Base-by-base conservation (phyloP, 1,140 invertebrate genomes). In the Xylocopa sonorina region DNA sequence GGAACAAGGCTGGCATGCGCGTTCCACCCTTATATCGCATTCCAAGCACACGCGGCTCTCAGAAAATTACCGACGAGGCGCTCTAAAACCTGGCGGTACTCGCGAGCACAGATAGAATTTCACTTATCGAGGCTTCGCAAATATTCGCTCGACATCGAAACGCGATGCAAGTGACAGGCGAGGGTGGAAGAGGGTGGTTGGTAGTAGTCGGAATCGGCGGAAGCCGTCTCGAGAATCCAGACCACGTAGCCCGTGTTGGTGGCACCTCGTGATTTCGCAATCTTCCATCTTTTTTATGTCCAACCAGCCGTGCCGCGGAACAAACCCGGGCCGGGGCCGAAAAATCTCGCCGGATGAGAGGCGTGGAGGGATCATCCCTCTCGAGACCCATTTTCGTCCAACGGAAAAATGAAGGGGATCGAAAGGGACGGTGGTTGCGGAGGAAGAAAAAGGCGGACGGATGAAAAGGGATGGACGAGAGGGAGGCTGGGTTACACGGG, bases 181-280 rank as follows among this genome's bases (percentile, higher is more conserved):
- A 4, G 9, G 27, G 60, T 2, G 16, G 58, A n/a, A n/a, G 18
- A 3, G n/a, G 16, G 29, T n/a, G n/a, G n/a, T n/a, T n/a, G n/a
- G n/a, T n/a, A n/a, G n/a, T n/a, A n/a, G n/a, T n/a, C n/a, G 10
- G 16, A 69, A 41, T 57, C 41, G 48, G 79, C 72, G 74, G 64
- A 77, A 60, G 48, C 64, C n/a, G 84, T 43, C 32, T 80, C 41
- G 41, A 46, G 80, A 82, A 86, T 80, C 75, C 80, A 80, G 72
- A 53, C 80, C 83, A 86, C 80, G 83, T 86, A 85, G 69, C 62
- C 80, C 27, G 74, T 85, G 83, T 69, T 53, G 46, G 62, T 85
- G 84, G 82, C 84, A 81, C 82, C 78, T 81, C 80, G 83, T 85
- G 83, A 84, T 85, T 85, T 81, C 51, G 41, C 84, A 81, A 85